phyloP scores from a whole-genome alignment of 64 coral and sea anemone species.

The Stichodactyla helianthus region DNA sequence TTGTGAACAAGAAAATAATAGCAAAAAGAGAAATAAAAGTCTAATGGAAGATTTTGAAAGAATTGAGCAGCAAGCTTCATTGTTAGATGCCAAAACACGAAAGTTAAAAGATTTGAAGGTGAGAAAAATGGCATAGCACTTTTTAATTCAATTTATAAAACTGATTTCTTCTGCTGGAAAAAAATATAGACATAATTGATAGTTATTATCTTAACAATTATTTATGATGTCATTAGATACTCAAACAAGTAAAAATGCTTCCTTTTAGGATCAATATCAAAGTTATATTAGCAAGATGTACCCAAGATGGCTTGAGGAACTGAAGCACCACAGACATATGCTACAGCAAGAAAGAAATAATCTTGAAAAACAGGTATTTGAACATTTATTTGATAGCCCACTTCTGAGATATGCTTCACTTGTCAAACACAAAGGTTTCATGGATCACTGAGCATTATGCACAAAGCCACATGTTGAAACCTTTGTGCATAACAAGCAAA shows the following conservation, averaged over 20 bases:
- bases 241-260: neutral
- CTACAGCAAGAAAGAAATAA: constrained; percentile 26
- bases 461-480: no score
- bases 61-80: constrained; percentile 58
- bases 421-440: no score
- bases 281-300: constrained; percentile 87
- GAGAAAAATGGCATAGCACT: neutral
- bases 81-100: constrained; percentile 52
- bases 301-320: constrained; percentile 77
- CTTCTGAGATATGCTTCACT: no score
- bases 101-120: constrained; percentile 72
- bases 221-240: no score
- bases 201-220: no score
- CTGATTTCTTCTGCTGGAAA: no score
- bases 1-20: constrained; percentile 69
- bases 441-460: no score
- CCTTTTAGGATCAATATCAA: constrained; percentile 72
- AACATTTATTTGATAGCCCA: neutral
- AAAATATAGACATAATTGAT: no score
- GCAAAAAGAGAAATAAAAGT: constrained; percentile 70
- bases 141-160: no score
- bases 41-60: constrained; percentile 75
- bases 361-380: constrained; percentile 20
- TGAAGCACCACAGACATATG: constrained; percentile 43
- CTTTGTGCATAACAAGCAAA: no score